Percentiles rank a stretch among this genome's conserved stretches.
phyloP scores from a whole-genome alignment of 2,797 vertebrate genomes.

The Lepilemur septentrionalis region DNA sequence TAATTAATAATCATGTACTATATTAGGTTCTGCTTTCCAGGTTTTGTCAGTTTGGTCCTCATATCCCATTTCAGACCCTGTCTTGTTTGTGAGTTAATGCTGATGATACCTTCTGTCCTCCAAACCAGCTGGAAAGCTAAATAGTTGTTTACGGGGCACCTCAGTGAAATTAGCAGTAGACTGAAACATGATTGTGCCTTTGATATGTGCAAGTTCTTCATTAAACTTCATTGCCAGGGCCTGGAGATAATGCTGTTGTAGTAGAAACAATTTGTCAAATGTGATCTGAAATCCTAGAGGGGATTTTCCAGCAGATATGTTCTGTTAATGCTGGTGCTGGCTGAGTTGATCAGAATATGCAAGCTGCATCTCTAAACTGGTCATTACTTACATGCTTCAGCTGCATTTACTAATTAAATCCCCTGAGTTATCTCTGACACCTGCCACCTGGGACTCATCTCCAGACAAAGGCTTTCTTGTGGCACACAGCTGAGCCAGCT shows the following conservation, averaged over 20 bases:
- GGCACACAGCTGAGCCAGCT: neutral
- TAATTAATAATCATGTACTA: neutral
- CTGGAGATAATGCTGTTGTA: neutral
- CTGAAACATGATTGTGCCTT: neutral
- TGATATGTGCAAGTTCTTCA: slow-evolving; percentile 2
- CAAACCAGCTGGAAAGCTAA: neutral
- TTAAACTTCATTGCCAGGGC: slow-evolving; percentile 37
- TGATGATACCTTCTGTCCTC: slow-evolving; percentile 5
- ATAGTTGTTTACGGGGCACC: neutral
- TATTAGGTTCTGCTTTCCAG: neutral
- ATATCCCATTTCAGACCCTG: neutral
- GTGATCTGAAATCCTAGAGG: slow-evolving; percentile 27
- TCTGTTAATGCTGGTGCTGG: slow-evolving; percentile 43
- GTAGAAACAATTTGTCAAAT: slow-evolving; percentile 55
- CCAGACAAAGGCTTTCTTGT: slow-evolving; percentile 53
- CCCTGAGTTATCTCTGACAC: slow-evolving; percentile 33
- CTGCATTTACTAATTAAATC: slow-evolving; percentile 71
- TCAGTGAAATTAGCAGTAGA: slow-evolving; percentile 42
- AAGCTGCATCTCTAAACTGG: neutral
- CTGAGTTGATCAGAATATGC: slow-evolving; percentile 11
- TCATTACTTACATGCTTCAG: slow-evolving; percentile 27
- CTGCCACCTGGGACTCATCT: slow-evolving; percentile 63
- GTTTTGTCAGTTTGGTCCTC: neutral
- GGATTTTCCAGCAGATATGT: slow-evolving; percentile 66
- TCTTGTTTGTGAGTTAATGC: slow-evolving; percentile 33